phyloP scores from a whole-genome alignment of 2,797 vertebrate genomes.

The Decapterus maruadsi region DNA sequence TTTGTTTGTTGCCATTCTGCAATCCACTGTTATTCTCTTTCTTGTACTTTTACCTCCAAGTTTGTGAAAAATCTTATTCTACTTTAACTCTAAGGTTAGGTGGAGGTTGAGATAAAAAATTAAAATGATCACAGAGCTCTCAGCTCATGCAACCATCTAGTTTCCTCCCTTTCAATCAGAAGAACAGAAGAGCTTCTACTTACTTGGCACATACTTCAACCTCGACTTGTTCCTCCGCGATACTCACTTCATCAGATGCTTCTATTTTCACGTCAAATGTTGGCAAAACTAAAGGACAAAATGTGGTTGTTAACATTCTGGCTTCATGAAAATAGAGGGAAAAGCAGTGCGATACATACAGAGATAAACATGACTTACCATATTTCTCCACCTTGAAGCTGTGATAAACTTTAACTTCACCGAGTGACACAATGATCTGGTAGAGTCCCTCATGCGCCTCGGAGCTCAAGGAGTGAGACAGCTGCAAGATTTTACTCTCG shows the following conservation, averaged over 20 bases:
- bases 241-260: slow-evolving; percentile 20
- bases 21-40: too few relatives aligned
- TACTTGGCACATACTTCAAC: slow-evolving; percentile 70
- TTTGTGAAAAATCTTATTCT: too few relatives aligned
- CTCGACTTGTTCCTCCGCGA: slow-evolving; percentile 48
- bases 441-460: slow-evolving; percentile 80
- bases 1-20: too few relatives aligned
- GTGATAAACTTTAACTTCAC: neutral
- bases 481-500: slow-evolving; percentile 76
- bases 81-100: too few relatives aligned
- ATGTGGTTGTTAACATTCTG: neutral
- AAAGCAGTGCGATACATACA: neutral
- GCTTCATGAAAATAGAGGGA: neutral
- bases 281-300: slow-evolving; percentile 68
- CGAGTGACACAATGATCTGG: slow-evolving; percentile 49
- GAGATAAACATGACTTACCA: slow-evolving; percentile 66
- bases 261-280: slow-evolving; percentile 70
- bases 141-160: too few relatives aligned
- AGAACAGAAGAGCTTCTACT: slow-evolving; percentile 36
- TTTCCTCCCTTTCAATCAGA: too few relatives aligned
- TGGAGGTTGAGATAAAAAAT: too few relatives aligned
- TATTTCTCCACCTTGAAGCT: slow-evolving; percentile 84
- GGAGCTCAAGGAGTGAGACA: slow-evolving; percentile 79
- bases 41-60: too few relatives aligned
- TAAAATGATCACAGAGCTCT: too few relatives aligned